phyloP scores from a whole-genome alignment of 2,797 vertebrate species.

The Macrochelys suwanniensis region DNA sequence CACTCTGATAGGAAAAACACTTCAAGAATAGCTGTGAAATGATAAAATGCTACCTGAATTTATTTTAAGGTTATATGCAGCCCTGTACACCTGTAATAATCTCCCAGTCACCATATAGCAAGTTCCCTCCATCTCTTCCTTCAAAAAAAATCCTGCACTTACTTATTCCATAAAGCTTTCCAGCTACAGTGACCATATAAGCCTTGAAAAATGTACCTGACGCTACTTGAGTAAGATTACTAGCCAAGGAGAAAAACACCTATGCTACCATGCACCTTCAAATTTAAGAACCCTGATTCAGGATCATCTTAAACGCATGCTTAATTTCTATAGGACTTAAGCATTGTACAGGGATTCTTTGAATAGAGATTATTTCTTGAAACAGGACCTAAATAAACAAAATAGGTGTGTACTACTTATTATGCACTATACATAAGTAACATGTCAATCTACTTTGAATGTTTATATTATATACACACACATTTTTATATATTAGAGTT shows the following conservation, averaged over 20 bases:
- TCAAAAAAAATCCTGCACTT: slow-evolving; percentile 21
- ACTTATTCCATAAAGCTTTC: slow-evolving; percentile 10
- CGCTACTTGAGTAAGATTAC: slow-evolving; percentile 6
- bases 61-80: slow-evolving; percentile 55
- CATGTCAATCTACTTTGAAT: background rate
- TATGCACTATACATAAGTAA: background rate
- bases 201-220: slow-evolving; percentile 33
- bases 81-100: slow-evolving; percentile 43
- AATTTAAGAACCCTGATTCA: background rate
- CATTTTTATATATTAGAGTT: background rate
- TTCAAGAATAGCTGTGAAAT: slow-evolving; percentile 65
- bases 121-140: slow-evolving; percentile 41
- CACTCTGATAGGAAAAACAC: slow-evolving; percentile 14
- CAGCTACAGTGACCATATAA: background rate
- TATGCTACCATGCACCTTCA: background rate
- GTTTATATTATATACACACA: background rate
- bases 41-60: slow-evolving; percentile 58
- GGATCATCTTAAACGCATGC: slow-evolving; percentile 21
- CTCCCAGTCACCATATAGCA: slow-evolving; percentile 21
- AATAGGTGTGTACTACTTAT: background rate
- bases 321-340: slow-evolving; percentile 28
- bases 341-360: background rate
- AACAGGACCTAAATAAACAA: background rate
- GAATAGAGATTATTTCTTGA: background rate
- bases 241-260: slow-evolving; percentile 2